Evolutionary conservation across 2,113 vertebrate species (phyloP).

Genomic region (Calidris pugnax): DNA sequence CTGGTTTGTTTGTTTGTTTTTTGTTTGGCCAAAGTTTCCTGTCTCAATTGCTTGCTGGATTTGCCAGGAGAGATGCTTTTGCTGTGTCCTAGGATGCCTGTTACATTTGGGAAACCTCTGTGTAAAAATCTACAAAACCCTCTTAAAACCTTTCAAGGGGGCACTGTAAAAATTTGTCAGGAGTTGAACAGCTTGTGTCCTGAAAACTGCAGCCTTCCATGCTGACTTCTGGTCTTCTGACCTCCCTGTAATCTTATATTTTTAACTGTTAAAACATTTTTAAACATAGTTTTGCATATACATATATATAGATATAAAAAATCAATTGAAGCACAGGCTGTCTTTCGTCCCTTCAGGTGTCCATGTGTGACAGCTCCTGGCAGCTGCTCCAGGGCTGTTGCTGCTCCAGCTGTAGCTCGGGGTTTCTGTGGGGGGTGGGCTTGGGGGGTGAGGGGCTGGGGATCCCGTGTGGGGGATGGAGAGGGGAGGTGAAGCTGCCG

Average conservation of each 20-base stretch:
- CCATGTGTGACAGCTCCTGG: rapidly evolving
- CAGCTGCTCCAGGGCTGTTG: neutral
- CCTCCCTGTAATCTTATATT: neutral
- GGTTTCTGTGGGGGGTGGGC: neutral
- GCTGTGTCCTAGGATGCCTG: neutral
- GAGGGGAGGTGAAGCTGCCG: neutral
- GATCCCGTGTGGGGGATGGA: no score
- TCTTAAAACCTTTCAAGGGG: neutral
- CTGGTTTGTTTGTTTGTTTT: neutral
- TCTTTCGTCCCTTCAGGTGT: no score
- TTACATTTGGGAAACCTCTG: neutral
- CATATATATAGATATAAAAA: no score
- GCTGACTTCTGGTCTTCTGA: neutral
- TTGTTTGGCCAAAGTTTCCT: neutral
- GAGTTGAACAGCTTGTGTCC: neutral
- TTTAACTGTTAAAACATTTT: neutral
- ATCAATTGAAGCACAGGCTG: rapidly evolving
- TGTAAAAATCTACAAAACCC: neutral
- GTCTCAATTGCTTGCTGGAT: neutral
- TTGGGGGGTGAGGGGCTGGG: neutral
- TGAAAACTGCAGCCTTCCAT: rapidly evolving
- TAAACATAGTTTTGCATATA: neutral
- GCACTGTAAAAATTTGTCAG: neutral
- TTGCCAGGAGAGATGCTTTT: neutral
- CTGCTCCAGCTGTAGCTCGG: rapidly evolving